Conservation (phyloP, 2,113 vertebrate genomes). For the Tetrao urogallus region DNA sequence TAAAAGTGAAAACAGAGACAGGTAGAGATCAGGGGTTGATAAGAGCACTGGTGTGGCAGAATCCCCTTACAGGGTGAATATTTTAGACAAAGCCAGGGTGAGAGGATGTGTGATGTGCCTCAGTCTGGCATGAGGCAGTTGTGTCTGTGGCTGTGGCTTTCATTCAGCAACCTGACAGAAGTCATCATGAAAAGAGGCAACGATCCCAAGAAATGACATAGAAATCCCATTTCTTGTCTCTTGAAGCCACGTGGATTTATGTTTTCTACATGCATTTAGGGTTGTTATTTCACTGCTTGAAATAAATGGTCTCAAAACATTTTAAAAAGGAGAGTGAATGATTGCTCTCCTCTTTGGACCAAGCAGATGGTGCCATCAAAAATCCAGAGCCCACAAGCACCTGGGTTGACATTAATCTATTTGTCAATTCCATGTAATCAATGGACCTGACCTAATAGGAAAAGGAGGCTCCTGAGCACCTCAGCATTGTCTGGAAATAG, state of each 20-base stretch:
- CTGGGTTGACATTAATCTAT: neutral
- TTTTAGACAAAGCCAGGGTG: neutral
- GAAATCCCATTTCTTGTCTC: neutral
- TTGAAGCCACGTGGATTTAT: neutral
- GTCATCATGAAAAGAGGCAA: neutral
- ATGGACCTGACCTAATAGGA: neutral
- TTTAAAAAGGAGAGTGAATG: neutral
- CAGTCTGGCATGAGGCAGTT: accelerated
- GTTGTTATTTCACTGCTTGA: neutral
- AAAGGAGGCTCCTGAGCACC: neutral
- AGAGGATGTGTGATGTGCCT: neutral
- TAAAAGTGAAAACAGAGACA: accelerated
- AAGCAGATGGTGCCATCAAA: neutral
- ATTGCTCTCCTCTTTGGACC: neutral
- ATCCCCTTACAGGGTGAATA: neutral
- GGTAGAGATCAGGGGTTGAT: neutral
- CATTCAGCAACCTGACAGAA: neutral
- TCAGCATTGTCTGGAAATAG: neutral
- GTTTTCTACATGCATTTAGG: neutral
- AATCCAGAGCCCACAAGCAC: neutral
- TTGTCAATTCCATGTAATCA: neutral
- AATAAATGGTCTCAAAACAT: neutral
- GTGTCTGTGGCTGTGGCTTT: neutral
- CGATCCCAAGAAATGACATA: neutral
- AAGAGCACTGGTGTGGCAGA: neutral